Percentiles rank a stretch among this genome's conserved stretches.
These are phyloP conservation scores for Pogonognathellus flavescens DNA, from an alignment of 1,140 invertebrate genomes.

Conservation along the genomic window DNA sequence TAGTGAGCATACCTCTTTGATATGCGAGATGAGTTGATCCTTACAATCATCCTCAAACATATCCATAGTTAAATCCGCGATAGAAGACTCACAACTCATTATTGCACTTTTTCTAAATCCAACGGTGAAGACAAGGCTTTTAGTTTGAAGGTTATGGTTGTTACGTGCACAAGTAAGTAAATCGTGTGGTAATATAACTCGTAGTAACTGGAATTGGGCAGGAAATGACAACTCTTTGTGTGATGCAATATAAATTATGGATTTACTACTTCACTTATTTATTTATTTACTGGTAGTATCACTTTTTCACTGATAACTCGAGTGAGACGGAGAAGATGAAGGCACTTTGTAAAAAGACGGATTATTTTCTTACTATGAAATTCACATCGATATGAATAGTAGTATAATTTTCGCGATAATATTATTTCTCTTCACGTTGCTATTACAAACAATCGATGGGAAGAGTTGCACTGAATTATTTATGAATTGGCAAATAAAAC, in stretches of 20 bases:
- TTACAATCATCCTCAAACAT: slow-evolving; percentile 56
- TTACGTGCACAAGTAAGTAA: neutral
- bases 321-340: slow-evolving; percentile 4
- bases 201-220: neutral
- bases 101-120: slow-evolving; percentile 46
- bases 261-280: no score
- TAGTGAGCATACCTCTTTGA: slow-evolving; percentile 53
- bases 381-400: neutral
- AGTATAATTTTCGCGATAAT: neutral
- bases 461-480: slow-evolving; percentile 5
- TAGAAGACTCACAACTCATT: slow-evolving; percentile 60
- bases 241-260: neutral
- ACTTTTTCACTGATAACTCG: neutral
- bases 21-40: slow-evolving; percentile 54
- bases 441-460: neutral
- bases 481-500: slow-evolving; percentile 17
- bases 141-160: neutral
- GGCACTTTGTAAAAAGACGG: slow-evolving; percentile 28
- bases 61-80: slow-evolving; percentile 57
- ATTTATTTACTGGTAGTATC: neutral
- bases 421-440: neutral
- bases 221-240: neutral
- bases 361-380: neutral
- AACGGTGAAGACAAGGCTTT: slow-evolving; percentile 5
- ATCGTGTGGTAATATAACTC: neutral